Evolutionary conservation across 2,888 invertebrate genomes (phyloP).

Genomic region (Thyatira batis): DNA sequence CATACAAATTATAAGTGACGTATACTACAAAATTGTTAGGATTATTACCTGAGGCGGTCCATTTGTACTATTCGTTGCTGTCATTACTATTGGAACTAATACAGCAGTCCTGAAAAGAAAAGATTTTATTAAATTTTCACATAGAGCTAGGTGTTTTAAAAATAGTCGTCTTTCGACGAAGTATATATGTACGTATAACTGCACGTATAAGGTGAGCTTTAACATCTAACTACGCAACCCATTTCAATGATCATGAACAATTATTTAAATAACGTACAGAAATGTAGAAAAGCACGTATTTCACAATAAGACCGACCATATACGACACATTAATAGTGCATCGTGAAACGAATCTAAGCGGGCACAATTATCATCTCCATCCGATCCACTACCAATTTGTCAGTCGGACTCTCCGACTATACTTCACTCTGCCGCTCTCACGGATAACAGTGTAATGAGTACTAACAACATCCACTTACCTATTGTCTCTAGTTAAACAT

Average conservation of each 20-base stretch:
- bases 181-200: no score
- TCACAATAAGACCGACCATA: neutral
- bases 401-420: conserved; percentile 33
- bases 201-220: no score
- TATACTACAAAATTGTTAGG: no score
- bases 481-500: conserved; percentile 50
- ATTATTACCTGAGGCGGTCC: conserved; percentile 30
- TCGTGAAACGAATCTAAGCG: conserved; percentile 9
- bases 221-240: no score
- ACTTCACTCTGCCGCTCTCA: conserved; percentile 38
- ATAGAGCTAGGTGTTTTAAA: no score
- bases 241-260: conserved; percentile 2
- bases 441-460: conserved; percentile 27
- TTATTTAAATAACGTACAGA: neutral
- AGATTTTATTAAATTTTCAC: no score
- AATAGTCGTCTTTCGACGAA: no score
- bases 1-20: no score
- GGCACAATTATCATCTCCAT: conserved; percentile 39
- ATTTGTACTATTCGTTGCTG: conserved; percentile 53
- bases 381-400: conserved; percentile 44
- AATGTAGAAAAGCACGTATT: neutral
- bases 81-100: conserved; percentile 54
- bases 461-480: conserved; percentile 47
- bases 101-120: conserved; percentile 60
- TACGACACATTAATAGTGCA: neutral